phyloP scores from a whole-genome alignment of 2,888 invertebrate genomes.

The Sericinus montela region DNA sequence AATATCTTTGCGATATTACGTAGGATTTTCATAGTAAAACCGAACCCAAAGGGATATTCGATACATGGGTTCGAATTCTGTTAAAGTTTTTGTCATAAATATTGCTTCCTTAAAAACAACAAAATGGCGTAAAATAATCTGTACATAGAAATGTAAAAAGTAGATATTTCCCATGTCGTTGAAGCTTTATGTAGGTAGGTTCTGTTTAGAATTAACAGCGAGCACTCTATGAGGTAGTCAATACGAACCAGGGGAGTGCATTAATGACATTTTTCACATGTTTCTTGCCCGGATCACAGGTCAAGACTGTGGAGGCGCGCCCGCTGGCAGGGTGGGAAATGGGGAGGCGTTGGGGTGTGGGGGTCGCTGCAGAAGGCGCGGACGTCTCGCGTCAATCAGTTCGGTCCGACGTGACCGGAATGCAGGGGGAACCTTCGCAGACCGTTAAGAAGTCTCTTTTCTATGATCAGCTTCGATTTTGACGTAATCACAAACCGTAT shows the following conservation, averaged over 20 bases:
- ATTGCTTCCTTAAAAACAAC: no score
- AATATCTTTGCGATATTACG: no score
- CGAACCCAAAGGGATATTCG: no score
- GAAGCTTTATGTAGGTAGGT: no score
- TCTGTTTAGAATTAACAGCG: not conserved
- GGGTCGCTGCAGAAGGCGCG: slow-evolving; percentile 44
- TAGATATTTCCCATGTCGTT: no score
- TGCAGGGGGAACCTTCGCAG: slow-evolving; percentile 46
- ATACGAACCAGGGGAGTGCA: slow-evolving; percentile 54
- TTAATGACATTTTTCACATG: slow-evolving; percentile 78
- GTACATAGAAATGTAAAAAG: no score
- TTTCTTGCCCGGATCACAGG: slow-evolving; percentile 63
- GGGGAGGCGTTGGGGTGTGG: slow-evolving; percentile 25
- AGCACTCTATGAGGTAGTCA: slow-evolving; percentile 28
- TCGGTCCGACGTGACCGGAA: slow-evolving; percentile 71
- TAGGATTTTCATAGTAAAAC: no score
- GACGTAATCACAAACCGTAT: slow-evolving; percentile 39
- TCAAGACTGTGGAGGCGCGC: slow-evolving; percentile 44
- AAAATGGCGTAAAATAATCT: no score
- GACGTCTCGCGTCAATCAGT: slow-evolving; percentile 79
- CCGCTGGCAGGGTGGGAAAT: slow-evolving; percentile 28
- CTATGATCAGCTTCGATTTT: slow-evolving; percentile 55
- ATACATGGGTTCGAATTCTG: no score
- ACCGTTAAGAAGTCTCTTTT: slow-evolving; percentile 51
- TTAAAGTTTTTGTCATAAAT: no score